phyloP scores from a whole-genome alignment of 2,888 invertebrate genomes.

The Thera obeliscata region DNA sequence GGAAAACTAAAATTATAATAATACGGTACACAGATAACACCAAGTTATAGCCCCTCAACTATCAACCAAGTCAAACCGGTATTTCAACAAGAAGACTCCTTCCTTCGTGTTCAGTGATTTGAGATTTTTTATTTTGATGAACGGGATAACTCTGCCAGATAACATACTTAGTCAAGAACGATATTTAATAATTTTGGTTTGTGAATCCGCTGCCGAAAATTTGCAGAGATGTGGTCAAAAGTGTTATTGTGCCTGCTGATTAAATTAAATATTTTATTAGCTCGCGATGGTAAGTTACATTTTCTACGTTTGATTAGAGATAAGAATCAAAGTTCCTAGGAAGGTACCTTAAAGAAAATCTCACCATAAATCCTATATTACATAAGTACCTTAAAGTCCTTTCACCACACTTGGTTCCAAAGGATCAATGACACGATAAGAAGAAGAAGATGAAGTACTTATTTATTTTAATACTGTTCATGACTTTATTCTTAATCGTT shows the following conservation, averaged over 20 bases:
- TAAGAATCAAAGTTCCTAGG: background rate
- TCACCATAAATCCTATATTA: too few species aligned
- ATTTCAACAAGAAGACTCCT: constrained; percentile 8
- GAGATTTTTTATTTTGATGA: constrained; percentile 15
- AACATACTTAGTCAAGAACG: background rate
- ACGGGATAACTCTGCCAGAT: constrained; percentile 22
- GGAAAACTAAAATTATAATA: too few species aligned
- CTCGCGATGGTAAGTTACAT: constrained; percentile 18
- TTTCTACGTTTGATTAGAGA: background rate
- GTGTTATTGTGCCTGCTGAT: constrained; percentile 17
- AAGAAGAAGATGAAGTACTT: too few species aligned
- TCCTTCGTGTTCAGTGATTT: constrained; percentile 6
- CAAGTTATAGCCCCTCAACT: background rate
- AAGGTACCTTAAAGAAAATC: background rate
- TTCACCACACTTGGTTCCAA: too few species aligned
- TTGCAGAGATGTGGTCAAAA: constrained; percentile 14
- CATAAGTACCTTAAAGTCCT: too few species aligned
- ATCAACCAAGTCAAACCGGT: background rate
- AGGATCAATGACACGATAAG: too few species aligned
- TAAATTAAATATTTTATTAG: constrained; percentile 9
- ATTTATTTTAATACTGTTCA: too few species aligned
- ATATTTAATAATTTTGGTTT: constrained; percentile 14
- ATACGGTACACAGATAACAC: too few species aligned
- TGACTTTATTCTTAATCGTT: background rate
- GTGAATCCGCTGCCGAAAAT: constrained; percentile 5